phyloP scores from a whole-genome alignment of 2,888 invertebrate species.

The Trissolcus japonicus region DNA sequence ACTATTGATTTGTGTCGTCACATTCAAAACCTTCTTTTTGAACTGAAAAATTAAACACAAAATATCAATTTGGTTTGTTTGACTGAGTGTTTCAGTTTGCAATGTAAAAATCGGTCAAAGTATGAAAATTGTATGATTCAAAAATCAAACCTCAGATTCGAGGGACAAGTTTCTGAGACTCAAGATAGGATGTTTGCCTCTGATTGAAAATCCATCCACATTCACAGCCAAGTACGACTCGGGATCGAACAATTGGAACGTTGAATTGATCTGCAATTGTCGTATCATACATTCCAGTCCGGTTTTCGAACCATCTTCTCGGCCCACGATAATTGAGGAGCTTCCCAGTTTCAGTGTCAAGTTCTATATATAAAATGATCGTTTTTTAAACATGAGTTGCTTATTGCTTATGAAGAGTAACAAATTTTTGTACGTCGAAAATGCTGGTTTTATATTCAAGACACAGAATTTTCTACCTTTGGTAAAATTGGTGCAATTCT shows the following conservation, averaged over 20 bases:
- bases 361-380: too few relatives aligned
- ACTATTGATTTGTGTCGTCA: slow-evolving; percentile 79
- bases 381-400: too few relatives aligned
- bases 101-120: too few relatives aligned
- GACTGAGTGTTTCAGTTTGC: too few relatives aligned
- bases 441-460: too few relatives aligned
- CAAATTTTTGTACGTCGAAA: too few relatives aligned
- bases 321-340: slow-evolving; percentile 83
- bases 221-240: slow-evolving; percentile 68
- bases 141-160: slow-evolving; percentile 66
- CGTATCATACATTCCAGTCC: slow-evolving; percentile 84
- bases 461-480: slow-evolving; percentile 79
- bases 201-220: slow-evolving; percentile 70
- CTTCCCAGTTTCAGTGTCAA: slow-evolving; percentile 85
- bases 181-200: slow-evolving; percentile 72
- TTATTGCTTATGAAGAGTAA: too few relatives aligned
- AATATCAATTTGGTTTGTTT: slow-evolving; percentile 1
- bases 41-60: slow-evolving; percentile 62
- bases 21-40: slow-evolving; percentile 69
- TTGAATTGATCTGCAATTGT: slow-evolving; percentile 79
- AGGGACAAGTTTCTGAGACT: slow-evolving; percentile 69
- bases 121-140: not conserved
- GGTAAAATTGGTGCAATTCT: slow-evolving; percentile 87
- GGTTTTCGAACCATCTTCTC: slow-evolving; percentile 81
- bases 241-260: slow-evolving; percentile 67